Base-by-base conservation (phyloP, 1,140 invertebrate genomes). In the Cherax destructor region DNA sequence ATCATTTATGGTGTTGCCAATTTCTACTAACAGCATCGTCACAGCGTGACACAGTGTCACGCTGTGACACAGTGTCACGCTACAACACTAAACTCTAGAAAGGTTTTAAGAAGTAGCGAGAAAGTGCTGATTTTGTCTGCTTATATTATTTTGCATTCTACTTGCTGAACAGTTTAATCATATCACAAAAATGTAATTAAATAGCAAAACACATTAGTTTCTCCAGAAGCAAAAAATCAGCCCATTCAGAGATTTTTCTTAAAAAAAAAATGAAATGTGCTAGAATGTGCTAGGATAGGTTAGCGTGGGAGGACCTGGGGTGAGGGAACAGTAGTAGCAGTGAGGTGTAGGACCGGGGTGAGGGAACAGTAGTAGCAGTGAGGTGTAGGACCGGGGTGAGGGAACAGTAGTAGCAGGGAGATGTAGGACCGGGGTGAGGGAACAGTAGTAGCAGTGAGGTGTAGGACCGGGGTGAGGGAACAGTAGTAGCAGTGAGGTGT, bases 41-140 rank as follows among this genome's bases (percentile, higher is more conserved):
- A 56, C 11, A 56, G 52, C 52, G 52, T 56, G 52, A 56, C 7
- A 56, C 52, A 56, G 52, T 56, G 52, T 56, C 52, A 56, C 10
- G 52, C 52, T 10, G 10, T 56, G 52, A 56, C 52, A 56, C 52
- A 52, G 49, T 41, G 69, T 21, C 83, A 86, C 72, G 47, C 83
- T 86, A 74, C 21, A 59, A 13, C 79, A 81, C 52, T 61, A 81
- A 30, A 50, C 4, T 52, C 79, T 81, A 59, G 3, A 24, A 24
- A 61, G 61, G 11, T 56, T n/a, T 24, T 56, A 24, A 11, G 21
- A 24, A 52, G 47, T 50, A 4, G 77, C 52, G 6, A 50, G n/a
- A 74, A 74, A 11, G 69, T 74, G 69, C 69, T 74, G 69, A 74
- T 74, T 74, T 74, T 24, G 69, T 74, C 18, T 69, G 9, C 65